Percentiles rank a stretch among this genome's conserved stretches.
phyloP scores from a whole-genome alignment of 2,113 vertebrate species.

The Phaethornis superciliosus region DNA sequence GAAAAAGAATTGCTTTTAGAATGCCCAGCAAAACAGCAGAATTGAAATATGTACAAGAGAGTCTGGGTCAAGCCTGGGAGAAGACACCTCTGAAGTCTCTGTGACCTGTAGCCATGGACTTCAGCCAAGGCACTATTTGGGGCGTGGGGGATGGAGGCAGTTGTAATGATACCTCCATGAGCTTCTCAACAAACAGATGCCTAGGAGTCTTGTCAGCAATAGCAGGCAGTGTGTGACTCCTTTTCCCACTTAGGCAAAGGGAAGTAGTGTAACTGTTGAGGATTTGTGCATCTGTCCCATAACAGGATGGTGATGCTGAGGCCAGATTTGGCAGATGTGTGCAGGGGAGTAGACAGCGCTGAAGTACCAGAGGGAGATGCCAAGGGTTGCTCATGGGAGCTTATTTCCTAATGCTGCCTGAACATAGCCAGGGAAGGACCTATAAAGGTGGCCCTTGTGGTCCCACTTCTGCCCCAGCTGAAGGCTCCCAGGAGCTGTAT shows the following conservation, averaged over 20 bases:
- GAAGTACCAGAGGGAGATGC: fast-evolving
- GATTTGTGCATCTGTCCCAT: background rate
- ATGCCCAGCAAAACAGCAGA: background rate
- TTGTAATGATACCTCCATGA: background rate
- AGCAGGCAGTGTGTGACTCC: background rate
- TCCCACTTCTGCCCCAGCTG: background rate
- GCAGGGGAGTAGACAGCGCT: background rate
- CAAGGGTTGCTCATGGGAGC: background rate
- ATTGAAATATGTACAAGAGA: background rate
- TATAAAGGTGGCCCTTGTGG: background rate
- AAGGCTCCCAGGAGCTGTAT: background rate
- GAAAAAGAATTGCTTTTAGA: background rate
- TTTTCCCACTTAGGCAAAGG: background rate
- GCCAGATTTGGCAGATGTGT: background rate
- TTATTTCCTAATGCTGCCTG: fast-evolving
- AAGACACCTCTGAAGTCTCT: background rate
- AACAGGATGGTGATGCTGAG: background rate
- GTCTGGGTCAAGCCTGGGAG: background rate
- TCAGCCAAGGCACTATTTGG: background rate
- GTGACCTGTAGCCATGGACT: background rate
- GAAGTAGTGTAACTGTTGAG: background rate
- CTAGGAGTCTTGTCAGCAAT: background rate
- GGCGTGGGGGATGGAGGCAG: background rate
- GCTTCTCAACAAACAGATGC: background rate
- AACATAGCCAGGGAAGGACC: background rate